A percentile compares a stretch with the other conserved stretches of the same genome.
These are phyloP conservation scores for Anoplopoma fimbria DNA, from an alignment of 2,113 vertebrate species.

Conservation along the genomic window DNA sequence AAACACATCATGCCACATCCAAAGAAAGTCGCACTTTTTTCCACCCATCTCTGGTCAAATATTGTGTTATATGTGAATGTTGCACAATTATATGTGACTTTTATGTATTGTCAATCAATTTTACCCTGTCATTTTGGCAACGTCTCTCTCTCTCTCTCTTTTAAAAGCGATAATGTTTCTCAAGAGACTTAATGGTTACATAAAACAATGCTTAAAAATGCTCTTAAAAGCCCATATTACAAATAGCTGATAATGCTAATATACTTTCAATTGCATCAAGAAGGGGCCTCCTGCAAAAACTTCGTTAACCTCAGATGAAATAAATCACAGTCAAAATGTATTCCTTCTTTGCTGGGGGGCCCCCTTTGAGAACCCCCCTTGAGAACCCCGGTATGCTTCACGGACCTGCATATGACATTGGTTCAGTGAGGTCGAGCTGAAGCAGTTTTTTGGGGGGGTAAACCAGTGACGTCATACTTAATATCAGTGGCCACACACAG, in stretches of 20 bases:
- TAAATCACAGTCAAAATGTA: background rate
- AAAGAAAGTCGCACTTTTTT: too few relatives aligned
- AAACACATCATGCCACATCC: background rate
- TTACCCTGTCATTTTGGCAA: background rate
- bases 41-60: background rate
- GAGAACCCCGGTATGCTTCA: background rate
- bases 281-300: background rate
- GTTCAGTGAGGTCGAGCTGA: slow-evolving; percentile 14
- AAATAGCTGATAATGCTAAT: background rate
- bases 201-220: background rate
- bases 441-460: too few relatives aligned
- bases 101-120: too few relatives aligned
- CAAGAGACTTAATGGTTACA: background rate
- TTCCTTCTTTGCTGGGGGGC: background rate
- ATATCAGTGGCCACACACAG: slow-evolving; percentile 61
- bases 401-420: slow-evolving; percentile 5
- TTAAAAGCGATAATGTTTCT: background rate
- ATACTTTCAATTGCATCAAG: background rate
- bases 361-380: background rate
- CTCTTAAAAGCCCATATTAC: background rate
- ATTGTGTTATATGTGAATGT: background rate
- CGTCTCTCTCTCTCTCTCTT: background rate
- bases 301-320: background rate
- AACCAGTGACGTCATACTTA: slow-evolving; percentile 74
- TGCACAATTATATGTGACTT: background rate